Evolutionary conservation across 2,113 vertebrate species (phyloP).

Genomic region (Scatophagus argus): DNA sequence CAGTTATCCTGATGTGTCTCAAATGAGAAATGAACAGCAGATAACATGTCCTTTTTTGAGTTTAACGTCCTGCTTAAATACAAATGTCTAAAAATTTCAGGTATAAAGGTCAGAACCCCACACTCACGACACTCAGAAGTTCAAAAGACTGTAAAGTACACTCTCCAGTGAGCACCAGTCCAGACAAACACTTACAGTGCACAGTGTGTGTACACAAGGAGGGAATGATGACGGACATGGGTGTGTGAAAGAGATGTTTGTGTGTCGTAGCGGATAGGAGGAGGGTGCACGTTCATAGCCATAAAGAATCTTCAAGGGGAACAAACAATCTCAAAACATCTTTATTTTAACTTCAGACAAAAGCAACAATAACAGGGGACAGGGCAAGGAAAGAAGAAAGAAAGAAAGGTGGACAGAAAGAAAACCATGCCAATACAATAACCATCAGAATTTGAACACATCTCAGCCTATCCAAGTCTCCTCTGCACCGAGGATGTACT

Average conservation of each 20-base stretch:
- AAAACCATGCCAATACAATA: constrained; percentile 79
- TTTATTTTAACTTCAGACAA: constrained; percentile 84
- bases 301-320: not conserved
- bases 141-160: constrained; percentile 44
- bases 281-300: not conserved
- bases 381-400: not conserved
- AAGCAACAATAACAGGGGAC: constrained; percentile 64
- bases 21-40: not conserved
- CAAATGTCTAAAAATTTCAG: not conserved
- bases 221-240: constrained; percentile 17
- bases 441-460: constrained; percentile 49
- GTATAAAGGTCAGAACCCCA: constrained; percentile 71
- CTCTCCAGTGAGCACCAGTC: not conserved
- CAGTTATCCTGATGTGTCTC: not conserved
- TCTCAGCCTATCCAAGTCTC: constrained; percentile 52
- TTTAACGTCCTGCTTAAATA: not conserved
- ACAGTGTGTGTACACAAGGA: constrained; percentile 43
- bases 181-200: constrained; percentile 31
- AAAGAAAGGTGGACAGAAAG: constrained; percentile 23
- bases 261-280: not conserved
- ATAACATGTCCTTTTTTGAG: not conserved
- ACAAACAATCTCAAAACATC: constrained; percentile 47
- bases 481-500: constrained; percentile 64
- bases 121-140: constrained; percentile 50
- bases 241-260: constrained; percentile 5